Percentiles rank a stretch among this genome's conserved stretches.
Conservation (phyloP, 2,113 vertebrate species). For the Triplophysa dalaica region DNA sequence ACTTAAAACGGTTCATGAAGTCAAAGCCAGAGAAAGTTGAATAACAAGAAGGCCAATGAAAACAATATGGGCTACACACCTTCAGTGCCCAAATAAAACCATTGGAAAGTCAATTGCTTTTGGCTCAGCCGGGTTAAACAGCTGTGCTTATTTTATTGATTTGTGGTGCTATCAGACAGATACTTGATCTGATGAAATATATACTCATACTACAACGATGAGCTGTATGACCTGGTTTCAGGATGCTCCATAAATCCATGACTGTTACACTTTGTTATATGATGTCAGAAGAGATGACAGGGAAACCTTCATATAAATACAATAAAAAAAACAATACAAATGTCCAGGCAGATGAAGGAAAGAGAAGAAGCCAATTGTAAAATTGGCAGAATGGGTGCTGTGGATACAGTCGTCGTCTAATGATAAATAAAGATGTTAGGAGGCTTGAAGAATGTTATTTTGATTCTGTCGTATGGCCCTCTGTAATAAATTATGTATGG, state of each 20-base stretch:
- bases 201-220: background rate
- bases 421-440: background rate
- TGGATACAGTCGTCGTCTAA: background rate
- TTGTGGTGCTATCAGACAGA: background rate
- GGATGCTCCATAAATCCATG: background rate
- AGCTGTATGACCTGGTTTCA: background rate
- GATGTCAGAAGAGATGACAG: background rate
- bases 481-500: background rate
- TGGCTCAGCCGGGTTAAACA: background rate
- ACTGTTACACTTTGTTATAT: background rate
- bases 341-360: no score
- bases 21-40: background rate
- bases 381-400: background rate
- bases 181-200: background rate
- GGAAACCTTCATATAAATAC: background rate
- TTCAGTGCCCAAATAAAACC: constrained; percentile 5
- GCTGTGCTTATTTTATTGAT: background rate
- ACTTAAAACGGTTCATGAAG: background rate
- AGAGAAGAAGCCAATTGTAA: background rate
- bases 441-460: background rate
- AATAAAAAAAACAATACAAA: background rate
- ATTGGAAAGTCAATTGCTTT: background rate
- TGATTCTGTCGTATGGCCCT: background rate
- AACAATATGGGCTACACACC: background rate
- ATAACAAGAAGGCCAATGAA: background rate